Evolutionary conservation across 2,113 vertebrate genomes (phyloP).

Genomic region (Dicaeum eximium): DNA sequence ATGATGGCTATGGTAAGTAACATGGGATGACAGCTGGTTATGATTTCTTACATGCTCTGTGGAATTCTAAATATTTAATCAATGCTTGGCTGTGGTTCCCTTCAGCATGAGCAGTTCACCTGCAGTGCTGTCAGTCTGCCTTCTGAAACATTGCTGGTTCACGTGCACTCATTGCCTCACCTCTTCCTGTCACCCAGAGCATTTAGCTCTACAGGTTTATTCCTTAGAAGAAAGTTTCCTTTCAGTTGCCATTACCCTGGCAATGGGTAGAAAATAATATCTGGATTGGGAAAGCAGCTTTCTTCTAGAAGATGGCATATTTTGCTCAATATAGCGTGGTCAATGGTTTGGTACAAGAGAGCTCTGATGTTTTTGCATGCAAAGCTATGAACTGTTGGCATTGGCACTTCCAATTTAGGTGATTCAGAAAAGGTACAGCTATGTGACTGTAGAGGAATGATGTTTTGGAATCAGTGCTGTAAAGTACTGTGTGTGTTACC

Average conservation of each 20-base stretch:
- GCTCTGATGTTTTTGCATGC: background rate
- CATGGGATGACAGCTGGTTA: background rate
- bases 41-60: background rate
- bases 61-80: background rate
- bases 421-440: background rate
- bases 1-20: constrained; percentile 91
- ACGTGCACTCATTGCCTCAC: background rate
- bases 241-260: background rate
- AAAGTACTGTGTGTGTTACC: background rate
- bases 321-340: background rate
- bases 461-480: background rate
- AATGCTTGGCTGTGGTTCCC: background rate
- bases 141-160: background rate
- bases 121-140: background rate
- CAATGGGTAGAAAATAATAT: background rate
- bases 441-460: background rate
- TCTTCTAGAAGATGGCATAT: background rate
- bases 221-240: background rate
- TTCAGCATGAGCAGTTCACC: background rate
- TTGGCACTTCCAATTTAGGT: background rate
- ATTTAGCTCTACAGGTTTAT: background rate
- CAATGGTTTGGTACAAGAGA: background rate
- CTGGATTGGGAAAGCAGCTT: background rate
- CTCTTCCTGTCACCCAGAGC: background rate
- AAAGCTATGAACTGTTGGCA: background rate